Evolutionary conservation across 2,797 vertebrate species (phyloP), one percentile per base, ranked within the genome.

Genomic region (Xiphorhynchus erythropygius): DNA sequence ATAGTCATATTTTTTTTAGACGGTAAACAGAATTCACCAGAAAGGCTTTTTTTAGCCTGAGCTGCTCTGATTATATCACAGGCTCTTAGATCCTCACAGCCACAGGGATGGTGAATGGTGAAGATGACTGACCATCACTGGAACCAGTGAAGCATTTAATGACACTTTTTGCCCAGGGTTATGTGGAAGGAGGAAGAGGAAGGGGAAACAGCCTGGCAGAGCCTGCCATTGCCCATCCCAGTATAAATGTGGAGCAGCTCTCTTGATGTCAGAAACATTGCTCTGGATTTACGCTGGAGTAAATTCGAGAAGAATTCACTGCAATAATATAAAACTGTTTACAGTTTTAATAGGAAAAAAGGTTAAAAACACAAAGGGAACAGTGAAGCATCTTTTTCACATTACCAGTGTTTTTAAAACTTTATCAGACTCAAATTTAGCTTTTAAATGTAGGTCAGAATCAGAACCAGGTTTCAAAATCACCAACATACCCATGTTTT

Each of bases 271-370:
- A 0, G 83, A 93, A 90, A 87, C 70, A 81, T 93, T 82, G 85
- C n/a, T 91, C 74, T 90, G 74, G 63, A 90, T 96, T 95, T 95
- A 93, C 85, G 50, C 80, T 94, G 89, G 67, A 93, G 87, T 76
- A 97, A 95, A 95, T 95, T 90, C 90, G 24, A 86, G 79, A 89
- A 95, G 79, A 96, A 95, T 94, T 94, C 67, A 44, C 22, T 70
- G 63, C 69, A 96, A 84, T 78, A 95, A 95, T 90, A 95, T 53
- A 79, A 93, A 96, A 91, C 49, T 90, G 85, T 94, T 96, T 95
- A 95, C 85, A 79, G 42, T 79, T 96, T 93, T 94, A 94, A 91
- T 82, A 93, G 41, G 39, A 90, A 90, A 91, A 70, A 90, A 94
- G 64, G 63, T 94, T 93, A 93, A 89, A 93, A 93, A 94, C 49